Conservation (phyloP, 2,888 invertebrate genomes). For the Lasioglossum leucozonium region DNA sequence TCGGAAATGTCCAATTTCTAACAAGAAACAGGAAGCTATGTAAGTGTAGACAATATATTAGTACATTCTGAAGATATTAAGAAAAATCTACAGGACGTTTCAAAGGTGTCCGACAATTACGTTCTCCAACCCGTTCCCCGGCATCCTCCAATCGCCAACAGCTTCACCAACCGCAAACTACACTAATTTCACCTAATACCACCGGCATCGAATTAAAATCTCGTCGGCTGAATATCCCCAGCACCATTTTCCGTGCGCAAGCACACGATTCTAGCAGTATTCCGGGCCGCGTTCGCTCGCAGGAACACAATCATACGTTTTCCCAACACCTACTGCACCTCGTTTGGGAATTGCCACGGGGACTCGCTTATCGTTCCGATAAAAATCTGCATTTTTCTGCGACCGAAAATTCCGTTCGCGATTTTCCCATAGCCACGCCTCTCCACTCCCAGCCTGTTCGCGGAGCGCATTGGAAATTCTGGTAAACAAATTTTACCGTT, state of each 20-base stretch:
- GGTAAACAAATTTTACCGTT: constrained; percentile 44
- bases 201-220: not conserved
- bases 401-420: constrained; percentile 7
- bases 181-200: not conserved
- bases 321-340: not conserved
- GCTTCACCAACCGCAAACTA: not conserved
- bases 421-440: constrained; percentile 3
- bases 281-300: not conserved
- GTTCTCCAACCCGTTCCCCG: not conserved
- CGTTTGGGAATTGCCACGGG: constrained; percentile 36
- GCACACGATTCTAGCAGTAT: not conserved
- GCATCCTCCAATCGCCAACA: not conserved
- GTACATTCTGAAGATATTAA: not conserved
- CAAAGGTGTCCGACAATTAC: not conserved
- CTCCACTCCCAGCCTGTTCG: not conserved
- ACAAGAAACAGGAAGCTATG: not conserved
- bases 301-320: constrained; percentile 26
- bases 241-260: not conserved
- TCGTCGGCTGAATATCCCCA: not conserved
- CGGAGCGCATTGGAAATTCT: not conserved
- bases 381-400: constrained; percentile 31
- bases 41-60: not conserved
- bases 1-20: not conserved
- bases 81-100: not conserved
- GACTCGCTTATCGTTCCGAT: constrained; percentile 24